Evolutionary conservation across 2,113 vertebrate genomes (phyloP).

Genomic region (Bujurquina vittata): DNA sequence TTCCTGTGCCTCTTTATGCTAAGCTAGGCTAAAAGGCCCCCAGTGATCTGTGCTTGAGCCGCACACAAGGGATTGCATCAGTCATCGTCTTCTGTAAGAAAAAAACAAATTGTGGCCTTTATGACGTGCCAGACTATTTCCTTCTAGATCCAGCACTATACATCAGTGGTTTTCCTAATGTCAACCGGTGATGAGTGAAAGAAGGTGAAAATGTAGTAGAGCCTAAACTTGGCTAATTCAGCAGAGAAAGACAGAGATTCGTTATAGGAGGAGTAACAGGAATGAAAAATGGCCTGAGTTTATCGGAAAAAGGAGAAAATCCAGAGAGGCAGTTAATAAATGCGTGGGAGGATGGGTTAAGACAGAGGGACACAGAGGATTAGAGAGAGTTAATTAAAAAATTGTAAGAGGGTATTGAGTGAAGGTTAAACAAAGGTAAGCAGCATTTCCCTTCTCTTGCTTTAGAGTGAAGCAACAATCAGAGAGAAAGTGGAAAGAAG

Average conservation of each 20-base stretch:
- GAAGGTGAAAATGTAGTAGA: not conserved
- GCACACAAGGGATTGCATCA: not conserved
- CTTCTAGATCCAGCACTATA: not conserved
- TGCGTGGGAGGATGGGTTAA: slow-evolving; percentile 43
- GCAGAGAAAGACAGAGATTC: not conserved
- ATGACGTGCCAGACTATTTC: not conserved
- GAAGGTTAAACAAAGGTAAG: slow-evolving; percentile 52
- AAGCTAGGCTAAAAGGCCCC: not conserved
- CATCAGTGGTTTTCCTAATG: not conserved
- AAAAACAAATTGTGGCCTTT: not conserved
- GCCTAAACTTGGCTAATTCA: not conserved
- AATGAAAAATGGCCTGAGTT: slow-evolving; percentile 28
- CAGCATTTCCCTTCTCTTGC: not conserved
- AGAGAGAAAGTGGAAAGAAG: slow-evolving; percentile 16
- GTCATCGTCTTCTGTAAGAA: not conserved
- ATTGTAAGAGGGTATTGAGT: slow-evolving; percentile 15
- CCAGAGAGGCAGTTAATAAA: slow-evolving; percentile 43
- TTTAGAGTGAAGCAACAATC: not conserved
- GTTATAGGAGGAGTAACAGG: not conserved
- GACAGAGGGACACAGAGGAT: slow-evolving; percentile 48
- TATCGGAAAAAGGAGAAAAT: slow-evolving; percentile 6
- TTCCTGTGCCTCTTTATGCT: not conserved
- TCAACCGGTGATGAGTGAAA: slow-evolving; percentile 2
- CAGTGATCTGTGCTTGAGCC: not conserved
- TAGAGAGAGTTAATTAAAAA: slow-evolving; percentile 69